Conservation (phyloP, 2,888 invertebrate species). For the Entomobrya proxima region DNA sequence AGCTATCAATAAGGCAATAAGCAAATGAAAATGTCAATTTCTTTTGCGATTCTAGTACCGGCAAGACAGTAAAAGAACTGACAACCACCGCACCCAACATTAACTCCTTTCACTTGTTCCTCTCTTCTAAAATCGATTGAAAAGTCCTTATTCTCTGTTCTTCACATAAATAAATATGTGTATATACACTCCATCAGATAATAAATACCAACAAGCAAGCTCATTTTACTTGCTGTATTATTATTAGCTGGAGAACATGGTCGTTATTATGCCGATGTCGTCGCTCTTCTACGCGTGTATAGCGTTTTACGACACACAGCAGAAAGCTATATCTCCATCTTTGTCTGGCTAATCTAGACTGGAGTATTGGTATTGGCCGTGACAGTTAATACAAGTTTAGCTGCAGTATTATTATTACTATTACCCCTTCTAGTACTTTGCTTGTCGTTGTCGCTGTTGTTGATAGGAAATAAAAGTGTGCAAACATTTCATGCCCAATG, state of each 20-base stretch:
- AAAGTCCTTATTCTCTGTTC: slow-evolving; percentile 10
- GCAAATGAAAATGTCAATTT: slow-evolving; percentile 39
- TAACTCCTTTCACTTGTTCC: slow-evolving; percentile 40
- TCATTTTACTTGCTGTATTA: slow-evolving; percentile 15
- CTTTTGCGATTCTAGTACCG: not conserved
- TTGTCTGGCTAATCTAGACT: not conserved
- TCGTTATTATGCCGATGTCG: not conserved
- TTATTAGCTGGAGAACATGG: slow-evolving; percentile 4
- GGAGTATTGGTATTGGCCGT: slow-evolving; percentile 40
- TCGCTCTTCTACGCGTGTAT: not conserved
- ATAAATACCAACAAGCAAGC: slow-evolving; percentile 19
- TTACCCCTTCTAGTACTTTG: slow-evolving; percentile 39
- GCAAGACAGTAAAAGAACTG: too few species aligned
- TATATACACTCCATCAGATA: slow-evolving; percentile 46
- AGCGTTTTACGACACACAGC: slow-evolving; percentile 7
- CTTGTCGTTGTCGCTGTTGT: slow-evolving; percentile 46
- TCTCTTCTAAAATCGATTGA: slow-evolving; percentile 53
- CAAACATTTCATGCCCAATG: slow-evolving; percentile 69
- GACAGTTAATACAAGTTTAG: slow-evolving; percentile 39
- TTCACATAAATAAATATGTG: slow-evolving; percentile 33
- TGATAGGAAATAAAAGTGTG: slow-evolving; percentile 68
- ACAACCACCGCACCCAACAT: slow-evolving; percentile 45
- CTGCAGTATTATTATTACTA: slow-evolving; percentile 37
- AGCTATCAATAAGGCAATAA: slow-evolving; percentile 27
- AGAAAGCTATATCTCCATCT: not conserved